phyloP scores from a whole-genome alignment of 2,113 vertebrate species.

The Osmerus eperlanus region DNA sequence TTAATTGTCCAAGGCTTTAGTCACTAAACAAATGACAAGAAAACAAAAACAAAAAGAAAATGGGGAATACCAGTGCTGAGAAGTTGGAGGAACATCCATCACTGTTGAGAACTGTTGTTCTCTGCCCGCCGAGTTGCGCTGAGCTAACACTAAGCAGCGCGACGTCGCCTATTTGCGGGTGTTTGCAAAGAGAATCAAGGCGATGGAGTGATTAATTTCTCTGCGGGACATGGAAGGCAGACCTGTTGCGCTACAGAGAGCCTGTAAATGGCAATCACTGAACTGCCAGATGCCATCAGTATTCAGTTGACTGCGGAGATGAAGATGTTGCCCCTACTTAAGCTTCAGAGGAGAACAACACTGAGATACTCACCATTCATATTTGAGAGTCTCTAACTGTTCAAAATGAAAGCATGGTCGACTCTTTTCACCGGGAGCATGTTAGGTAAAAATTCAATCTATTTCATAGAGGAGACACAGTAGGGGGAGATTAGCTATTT shows the following conservation, averaged over 20 bases:
- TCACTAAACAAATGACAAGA: not conserved
- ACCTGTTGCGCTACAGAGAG: slow-evolving; percentile 22
- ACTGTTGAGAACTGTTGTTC: no score
- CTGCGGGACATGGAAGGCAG: slow-evolving; percentile 1
- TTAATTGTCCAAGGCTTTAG: slow-evolving; percentile 14
- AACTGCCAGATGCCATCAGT: slow-evolving; percentile 29
- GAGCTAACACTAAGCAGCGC: no score
- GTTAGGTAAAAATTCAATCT: not conserved
- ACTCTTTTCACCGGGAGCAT: not conserved
- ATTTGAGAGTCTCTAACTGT: not conserved
- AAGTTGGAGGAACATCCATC: slow-evolving; percentile 12
- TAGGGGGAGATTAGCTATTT: slow-evolving; percentile 9
- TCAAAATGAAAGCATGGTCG: not conserved
- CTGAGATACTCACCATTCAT: slow-evolving; percentile 2
- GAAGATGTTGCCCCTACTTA: slow-evolving; percentile 19
- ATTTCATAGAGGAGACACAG: not conserved
- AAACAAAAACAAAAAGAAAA: slow-evolving; percentile 11
- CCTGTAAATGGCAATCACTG: slow-evolving; percentile 24
- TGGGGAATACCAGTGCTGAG: slow-evolving; percentile 20
- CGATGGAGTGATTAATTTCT: slow-evolving; percentile 21
- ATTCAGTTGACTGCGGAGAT: slow-evolving; percentile 22
- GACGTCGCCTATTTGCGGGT: not conserved
- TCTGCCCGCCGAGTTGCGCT: no score
- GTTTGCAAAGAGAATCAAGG: slow-evolving; percentile 7
- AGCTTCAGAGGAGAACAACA: slow-evolving; percentile 20